Conservation (phyloP, 2,113 vertebrate genomes). For the Takifugu flavidus region DNA sequence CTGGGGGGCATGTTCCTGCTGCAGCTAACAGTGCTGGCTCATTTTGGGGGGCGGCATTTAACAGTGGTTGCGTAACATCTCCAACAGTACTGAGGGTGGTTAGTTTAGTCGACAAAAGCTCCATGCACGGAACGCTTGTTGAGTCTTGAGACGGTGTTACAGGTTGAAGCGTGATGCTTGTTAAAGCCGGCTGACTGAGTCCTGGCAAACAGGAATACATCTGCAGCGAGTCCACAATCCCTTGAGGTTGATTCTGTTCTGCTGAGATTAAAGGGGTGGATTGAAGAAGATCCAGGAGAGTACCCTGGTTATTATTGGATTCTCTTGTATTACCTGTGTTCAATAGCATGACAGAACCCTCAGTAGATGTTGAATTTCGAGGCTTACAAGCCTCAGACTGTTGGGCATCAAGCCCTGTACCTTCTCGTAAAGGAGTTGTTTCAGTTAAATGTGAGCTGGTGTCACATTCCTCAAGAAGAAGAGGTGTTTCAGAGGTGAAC, state of each 20-base stretch:
- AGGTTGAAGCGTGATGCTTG: conserved; percentile 66
- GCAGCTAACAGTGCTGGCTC: conserved; percentile 53
- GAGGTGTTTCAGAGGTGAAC: conserved; percentile 43
- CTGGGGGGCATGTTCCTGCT: conserved; percentile 6
- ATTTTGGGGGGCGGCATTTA: conserved; percentile 46
- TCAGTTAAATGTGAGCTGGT: conserved; percentile 48
- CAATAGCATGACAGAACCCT: conserved; percentile 51
- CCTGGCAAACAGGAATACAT: conserved; percentile 49
- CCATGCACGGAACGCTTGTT: conserved; percentile 41
- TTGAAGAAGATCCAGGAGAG: conserved; percentile 43
- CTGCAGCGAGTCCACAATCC: conserved; percentile 47
- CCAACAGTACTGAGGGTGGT: conserved; percentile 52
- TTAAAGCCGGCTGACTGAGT: conserved; percentile 46
- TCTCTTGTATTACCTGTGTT: conserved; percentile 36
- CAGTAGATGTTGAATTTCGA: conserved; percentile 50
- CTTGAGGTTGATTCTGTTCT: conserved; percentile 43
- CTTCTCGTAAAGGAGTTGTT: conserved; percentile 55
- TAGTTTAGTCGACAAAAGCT: conserved; percentile 59
- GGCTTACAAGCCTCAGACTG: conserved; percentile 41
- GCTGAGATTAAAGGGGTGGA: conserved; percentile 41
- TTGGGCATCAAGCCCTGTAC: conserved; percentile 28
- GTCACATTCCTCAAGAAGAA: conserved; percentile 64
- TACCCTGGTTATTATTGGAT: conserved; percentile 32
- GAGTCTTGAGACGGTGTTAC: conserved; percentile 53
- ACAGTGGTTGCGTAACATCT: conserved; percentile 51